Conservation (phyloP, 2,888 invertebrate genomes). For the Polyploca ridens region DNA sequence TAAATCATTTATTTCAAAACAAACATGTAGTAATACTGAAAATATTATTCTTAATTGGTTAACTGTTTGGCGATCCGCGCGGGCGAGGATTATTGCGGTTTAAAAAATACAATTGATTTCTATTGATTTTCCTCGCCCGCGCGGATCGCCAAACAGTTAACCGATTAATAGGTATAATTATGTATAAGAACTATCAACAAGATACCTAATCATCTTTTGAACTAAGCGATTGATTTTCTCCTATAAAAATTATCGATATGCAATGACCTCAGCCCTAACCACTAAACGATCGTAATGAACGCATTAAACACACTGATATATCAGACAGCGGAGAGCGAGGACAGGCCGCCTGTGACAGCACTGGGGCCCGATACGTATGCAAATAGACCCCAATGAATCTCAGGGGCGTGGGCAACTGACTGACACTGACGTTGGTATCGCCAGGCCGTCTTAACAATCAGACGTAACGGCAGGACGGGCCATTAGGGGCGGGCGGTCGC, state of each 20-base stretch:
- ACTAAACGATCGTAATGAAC: conserved; percentile 75
- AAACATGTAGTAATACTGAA: too few relatives aligned
- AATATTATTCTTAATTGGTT: too few relatives aligned
- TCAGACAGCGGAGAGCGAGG: conserved; percentile 67
- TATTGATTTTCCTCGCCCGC: too few relatives aligned
- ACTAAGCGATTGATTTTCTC: too few relatives aligned
- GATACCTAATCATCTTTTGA: too few relatives aligned
- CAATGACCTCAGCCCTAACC: conserved; percentile 47
- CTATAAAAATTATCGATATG: conserved; percentile 23
- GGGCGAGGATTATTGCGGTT: too few relatives aligned
- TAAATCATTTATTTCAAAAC: too few relatives aligned
- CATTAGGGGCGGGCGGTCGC: conserved; percentile 75
- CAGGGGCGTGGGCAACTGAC: conserved; percentile 79
- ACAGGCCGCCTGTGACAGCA: conserved; percentile 71
- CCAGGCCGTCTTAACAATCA: conserved; percentile 58
- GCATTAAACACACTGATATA: conserved; percentile 80
- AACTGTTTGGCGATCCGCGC: too few relatives aligned
- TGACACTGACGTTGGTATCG: conserved; percentile 78
- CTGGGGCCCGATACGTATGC: conserved; percentile 75
- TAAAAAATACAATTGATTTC: too few relatives aligned
- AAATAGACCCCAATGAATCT: conserved; percentile 79
- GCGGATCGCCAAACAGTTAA: too few relatives aligned
- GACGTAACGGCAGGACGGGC: conserved; percentile 44
- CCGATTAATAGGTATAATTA: too few relatives aligned
- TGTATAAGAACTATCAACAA: too few relatives aligned